These are phyloP conservation scores for Acrossocheilus wenchowensis DNA, from an alignment of 2,797 vertebrate species.

Conservation along the genomic window DNA sequence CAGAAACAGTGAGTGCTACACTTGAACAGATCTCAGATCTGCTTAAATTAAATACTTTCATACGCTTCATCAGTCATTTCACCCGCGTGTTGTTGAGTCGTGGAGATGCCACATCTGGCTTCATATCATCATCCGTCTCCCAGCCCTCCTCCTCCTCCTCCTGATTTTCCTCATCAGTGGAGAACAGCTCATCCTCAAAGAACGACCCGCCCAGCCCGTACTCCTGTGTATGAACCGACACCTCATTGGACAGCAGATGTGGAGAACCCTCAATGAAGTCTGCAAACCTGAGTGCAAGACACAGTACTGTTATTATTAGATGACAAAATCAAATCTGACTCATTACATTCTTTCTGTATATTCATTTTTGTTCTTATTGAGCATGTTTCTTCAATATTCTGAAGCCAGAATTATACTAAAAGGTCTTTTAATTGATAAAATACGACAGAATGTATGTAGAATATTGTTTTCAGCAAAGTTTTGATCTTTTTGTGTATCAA, in stretches of 20 bases:
- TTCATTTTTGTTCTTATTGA: background rate
- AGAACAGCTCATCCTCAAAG: slow-evolving; percentile 84
- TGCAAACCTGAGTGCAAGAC: slow-evolving; percentile 84
- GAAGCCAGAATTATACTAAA: background rate
- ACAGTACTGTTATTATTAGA: background rate
- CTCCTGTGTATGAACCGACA: slow-evolving; percentile 87
- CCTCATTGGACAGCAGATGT: slow-evolving; percentile 87
- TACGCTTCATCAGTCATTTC: background rate
- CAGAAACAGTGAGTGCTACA: slow-evolving; percentile 33
- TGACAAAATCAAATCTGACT: background rate
- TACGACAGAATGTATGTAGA: background rate
- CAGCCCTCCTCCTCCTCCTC: slow-evolving; percentile 44
- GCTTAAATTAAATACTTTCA: background rate
- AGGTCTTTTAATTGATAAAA: background rate
- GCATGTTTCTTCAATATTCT: background rate
- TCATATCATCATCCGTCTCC: slow-evolving; percentile 53
- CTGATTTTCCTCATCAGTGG: slow-evolving; percentile 81
- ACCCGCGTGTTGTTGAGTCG: slow-evolving; percentile 25
- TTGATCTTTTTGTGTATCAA: background rate
- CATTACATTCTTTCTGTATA: background rate
- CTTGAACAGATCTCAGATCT: background rate
- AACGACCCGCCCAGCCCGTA: slow-evolving; percentile 84
- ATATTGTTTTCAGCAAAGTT: background rate
- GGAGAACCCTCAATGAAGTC: slow-evolving; percentile 91
- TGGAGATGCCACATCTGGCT: background rate